A percentile compares a stretch with the other conserved stretches of the same genome.
These are phyloP conservation scores for Netelia melanura DNA, from an alignment of 2,888 invertebrate species.

Conservation along the genomic window DNA sequence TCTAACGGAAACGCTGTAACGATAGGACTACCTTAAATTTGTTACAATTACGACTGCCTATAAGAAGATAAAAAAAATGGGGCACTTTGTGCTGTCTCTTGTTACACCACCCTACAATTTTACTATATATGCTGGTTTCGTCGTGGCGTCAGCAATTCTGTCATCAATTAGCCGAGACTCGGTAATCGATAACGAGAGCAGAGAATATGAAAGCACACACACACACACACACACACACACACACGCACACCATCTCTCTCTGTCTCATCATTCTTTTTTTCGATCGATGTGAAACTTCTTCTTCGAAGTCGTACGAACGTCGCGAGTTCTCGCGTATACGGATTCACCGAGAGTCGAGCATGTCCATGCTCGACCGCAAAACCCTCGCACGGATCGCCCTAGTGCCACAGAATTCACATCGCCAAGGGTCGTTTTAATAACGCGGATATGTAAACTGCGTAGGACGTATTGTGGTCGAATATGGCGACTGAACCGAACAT, in stretches of 20 bases:
- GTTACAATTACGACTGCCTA: no score
- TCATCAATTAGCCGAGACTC: slow-evolving; percentile 56
- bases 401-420: slow-evolving; percentile 34
- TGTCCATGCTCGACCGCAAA: slow-evolving; percentile 4
- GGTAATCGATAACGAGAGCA: slow-evolving; percentile 54
- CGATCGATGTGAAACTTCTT: slow-evolving; percentile 62
- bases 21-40: no score
- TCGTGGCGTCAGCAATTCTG: slow-evolving; percentile 26
- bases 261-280: background rate
- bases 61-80: no score
- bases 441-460: slow-evolving; percentile 5
- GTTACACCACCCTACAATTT: background rate
- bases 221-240: no score
- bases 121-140: background rate
- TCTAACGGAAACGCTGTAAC: no score
- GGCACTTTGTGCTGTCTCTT: background rate
- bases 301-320: slow-evolving; percentile 62
- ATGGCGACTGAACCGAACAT: no score
- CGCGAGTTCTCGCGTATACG: slow-evolving; percentile 59
- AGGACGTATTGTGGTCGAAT: slow-evolving; percentile 14
- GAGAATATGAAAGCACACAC: background rate
- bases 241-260: no score
- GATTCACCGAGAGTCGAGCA: slow-evolving; percentile 50
- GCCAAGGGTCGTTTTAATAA: slow-evolving; percentile 8
- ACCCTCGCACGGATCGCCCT: slow-evolving; percentile 32